Conservation (phyloP, 2,888 invertebrate species). For the Nowickia ferox region DNA sequence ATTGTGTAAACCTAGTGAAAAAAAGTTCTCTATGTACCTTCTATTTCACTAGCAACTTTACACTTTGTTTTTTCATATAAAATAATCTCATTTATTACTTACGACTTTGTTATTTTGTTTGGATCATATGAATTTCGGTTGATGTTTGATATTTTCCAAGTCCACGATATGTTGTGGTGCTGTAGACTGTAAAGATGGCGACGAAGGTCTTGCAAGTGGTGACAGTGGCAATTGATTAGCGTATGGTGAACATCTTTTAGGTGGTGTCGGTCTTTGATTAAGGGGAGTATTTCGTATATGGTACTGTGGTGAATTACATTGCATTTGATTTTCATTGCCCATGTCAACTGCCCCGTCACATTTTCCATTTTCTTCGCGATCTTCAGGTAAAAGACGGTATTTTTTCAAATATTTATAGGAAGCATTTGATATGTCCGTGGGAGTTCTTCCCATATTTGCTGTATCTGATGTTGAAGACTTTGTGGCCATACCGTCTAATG, state of each 20-base stretch:
- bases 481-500: neutral
- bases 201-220: conserved; percentile 58
- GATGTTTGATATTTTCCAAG: conserved; percentile 79
- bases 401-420: conserved; percentile 81
- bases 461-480: conserved; percentile 72
- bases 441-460: conserved; percentile 75
- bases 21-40: neutral
- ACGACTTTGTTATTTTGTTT: conserved; percentile 3
- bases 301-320: conserved; percentile 65
- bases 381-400: conserved; percentile 79
- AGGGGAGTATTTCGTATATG: conserved; percentile 34
- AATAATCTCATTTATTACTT: conserved; percentile 20
- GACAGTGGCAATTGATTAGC: conserved; percentile 56
- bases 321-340: conserved; percentile 50
- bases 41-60: conserved; percentile 4
- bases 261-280: conserved; percentile 55
- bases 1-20: conserved; percentile 38
- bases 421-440: conserved; percentile 80
- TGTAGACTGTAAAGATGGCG: conserved; percentile 29
- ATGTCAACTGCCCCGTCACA: neutral
- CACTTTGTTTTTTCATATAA: conserved; percentile 11
- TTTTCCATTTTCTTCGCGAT: conserved; percentile 62
- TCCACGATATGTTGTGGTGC: conserved; percentile 76
- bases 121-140: conserved; percentile 79
- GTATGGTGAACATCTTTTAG: conserved; percentile 67